Evolutionary conservation across 2,888 invertebrate genomes (phyloP), one percentile per base, ranked within the genome.

Genomic region (Cheilosia scutellata): DNA sequence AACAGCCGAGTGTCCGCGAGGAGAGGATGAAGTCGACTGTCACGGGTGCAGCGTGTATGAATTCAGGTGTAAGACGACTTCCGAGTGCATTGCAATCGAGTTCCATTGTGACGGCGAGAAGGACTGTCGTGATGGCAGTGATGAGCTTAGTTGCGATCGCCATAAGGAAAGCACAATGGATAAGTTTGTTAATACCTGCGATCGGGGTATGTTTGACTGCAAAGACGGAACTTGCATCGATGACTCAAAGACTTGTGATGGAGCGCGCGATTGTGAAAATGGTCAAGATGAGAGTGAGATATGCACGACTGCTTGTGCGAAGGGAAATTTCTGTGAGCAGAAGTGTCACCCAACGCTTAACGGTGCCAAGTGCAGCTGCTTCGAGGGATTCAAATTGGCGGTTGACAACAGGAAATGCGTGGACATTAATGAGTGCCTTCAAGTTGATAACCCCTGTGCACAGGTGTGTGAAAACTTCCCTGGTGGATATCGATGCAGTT

Each of bases 61-160:
- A 93, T 96, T 94, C 90, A 94, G 94, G 75, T 97, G 97, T 89
- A 91, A 91, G 4, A 1, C 31, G 16, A 93, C 94, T 7, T 92
- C 93, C 65, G 93, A 92, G 57, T 94, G 97, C 88, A 93, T 97
- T 44, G 93, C 94, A 0, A 88, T 89, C 2, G 89, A 91, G 6
- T 95, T 95, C 93, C 89, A 95, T 87, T 95, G 94, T 93, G 94
- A 97, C 88, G 93, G 94, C 0, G 89, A 90, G 0, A 93, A 94
- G 65, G 96, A 97, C 89, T 97, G 97, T 90, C 90, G 91, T 0
- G 97, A 97, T 89, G 94, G 94, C 11, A 95, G 95, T 0, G 97
- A 97, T 89, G 97, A 97, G 90, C 93, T 94, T 66, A 94, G 94
- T 86, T 94, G 94, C 6, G 88, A 89, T 3, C 87, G 88, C 25